Evolutionary conservation across 2,797 vertebrate species (phyloP), one percentile per base, ranked within the genome.

Genomic region (Cygnus olor): DNA sequence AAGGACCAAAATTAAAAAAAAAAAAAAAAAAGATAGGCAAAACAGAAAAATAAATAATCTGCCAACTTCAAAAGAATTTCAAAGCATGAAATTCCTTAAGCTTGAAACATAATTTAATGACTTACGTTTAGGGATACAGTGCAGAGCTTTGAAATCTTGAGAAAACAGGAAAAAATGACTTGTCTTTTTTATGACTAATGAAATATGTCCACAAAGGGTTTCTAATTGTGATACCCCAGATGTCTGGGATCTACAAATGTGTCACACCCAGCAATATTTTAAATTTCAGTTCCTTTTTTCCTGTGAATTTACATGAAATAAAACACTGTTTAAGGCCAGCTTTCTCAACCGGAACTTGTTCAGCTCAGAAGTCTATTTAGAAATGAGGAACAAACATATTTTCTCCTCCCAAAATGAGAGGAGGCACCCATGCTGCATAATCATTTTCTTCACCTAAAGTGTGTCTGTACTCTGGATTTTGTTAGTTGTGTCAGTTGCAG

Each of bases 131-230:
- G 89, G 19, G 38, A 61, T 89, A 78, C 13, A 60, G 24, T 7
- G 32, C 51, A 73, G 22, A 65, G 42, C 80, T 86, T 93, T 88
- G 83, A 97, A 96, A 97, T 72, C 51, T 77, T 81, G 82, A 94
- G 80, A 92, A 90, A 89, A 86, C 32, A 32, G 66, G 58, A 84
- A 96, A 93, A 91, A 91, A 81, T 20, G 2, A 90, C 10, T 63
- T 73, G 30, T 58, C 20, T n/a, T 51, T 71, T 85, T 60, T 80
- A 24, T 95, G 80, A 95, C 45, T 96, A 85, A 95, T 81, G 44
- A 86, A 92, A 73, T 72, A 72, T 13, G 7, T 81, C 60, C 51
- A 57, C 34, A 83, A 83, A 92, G 9, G 4, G 3, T 89, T 94
- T 93, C 56, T 91, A 76, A 22, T 64, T 92, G 28, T 73, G 80